Base-by-base conservation (phyloP, 1,140 invertebrate genomes). In the Drosophila eugracilis region DNA sequence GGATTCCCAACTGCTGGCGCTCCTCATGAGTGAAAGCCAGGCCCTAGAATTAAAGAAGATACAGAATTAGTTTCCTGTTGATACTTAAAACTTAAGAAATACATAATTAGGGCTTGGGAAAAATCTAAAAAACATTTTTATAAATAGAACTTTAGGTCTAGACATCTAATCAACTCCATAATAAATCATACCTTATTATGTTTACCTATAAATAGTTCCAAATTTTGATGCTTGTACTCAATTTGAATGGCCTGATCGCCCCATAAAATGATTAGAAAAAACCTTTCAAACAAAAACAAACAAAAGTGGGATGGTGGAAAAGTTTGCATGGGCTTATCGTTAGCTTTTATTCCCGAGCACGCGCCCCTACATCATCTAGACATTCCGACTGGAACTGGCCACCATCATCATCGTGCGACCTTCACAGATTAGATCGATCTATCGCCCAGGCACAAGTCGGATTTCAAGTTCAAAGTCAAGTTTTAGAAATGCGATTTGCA, bases 1-100 rank as follows among this genome's bases (percentile, higher is more conserved):
- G 97, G 81, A 98, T 96, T 32, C 97, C 97, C 70, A 98, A 92
- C 15, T 94, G 92, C 92, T 98, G 97, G 4, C 97, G 94, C 90
- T 98, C 97, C 88, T 97, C 94, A 14, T 78, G 84, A 1, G 75
- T 39, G n/a, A 88, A 88, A n/a, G 52, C 84, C 3, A 88, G 55
- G 5, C 83, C 83, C 83, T 88, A 15, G 3, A 53, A 58, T 9
- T 5, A 5, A 19, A 9, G 12, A 21, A 7, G 14, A 55, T 9
- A 12, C 12, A n/a, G 1, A 1, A 5, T 22, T 22, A 30, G 10
- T 21, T 1, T 0, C 28, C 4, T n/a, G n/a, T n/a, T n/a, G n/a
- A n/a, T n/a, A n/a, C n/a, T n/a, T n/a, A n/a, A n/a, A n/a, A n/a
- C n/a, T n/a, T n/a, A n/a, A n/a, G n/a, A n/a, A n/a, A n/a, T n/a